Conservation (phyloP, 2,888 invertebrate species). For the Tryphoninae sp. region DNA sequence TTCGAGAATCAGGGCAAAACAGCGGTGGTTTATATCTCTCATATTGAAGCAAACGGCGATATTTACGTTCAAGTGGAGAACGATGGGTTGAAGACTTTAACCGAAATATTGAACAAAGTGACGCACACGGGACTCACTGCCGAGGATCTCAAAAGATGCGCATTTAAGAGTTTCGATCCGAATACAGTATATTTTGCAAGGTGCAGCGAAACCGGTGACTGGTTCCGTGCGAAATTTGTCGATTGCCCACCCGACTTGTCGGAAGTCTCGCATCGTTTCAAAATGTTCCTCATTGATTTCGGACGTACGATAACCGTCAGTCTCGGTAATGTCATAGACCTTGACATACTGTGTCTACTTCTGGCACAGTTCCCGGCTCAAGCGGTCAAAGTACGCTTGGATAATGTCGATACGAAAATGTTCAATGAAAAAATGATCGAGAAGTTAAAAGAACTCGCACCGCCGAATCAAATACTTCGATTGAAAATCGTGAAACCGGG, state of each 20-base stretch:
- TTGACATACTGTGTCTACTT: constrained; percentile 81
- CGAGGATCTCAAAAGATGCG: constrained; percentile 25
- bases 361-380: constrained; percentile 81
- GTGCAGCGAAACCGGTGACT: constrained; percentile 78
- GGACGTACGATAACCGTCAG: constrained; percentile 81
- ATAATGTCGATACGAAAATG: constrained; percentile 83
- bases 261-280: constrained; percentile 75
- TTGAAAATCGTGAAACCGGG: constrained; percentile 79
- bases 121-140: constrained; percentile 60
- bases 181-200: constrained; percentile 79
- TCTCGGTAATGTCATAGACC: constrained; percentile 78
- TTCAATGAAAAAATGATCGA: constrained; percentile 78
- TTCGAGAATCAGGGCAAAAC: constrained; percentile 72
- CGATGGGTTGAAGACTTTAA: constrained; percentile 75
- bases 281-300: constrained; percentile 83
- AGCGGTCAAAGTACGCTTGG: constrained; percentile 84
- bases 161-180: constrained; percentile 2
- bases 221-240: constrained; percentile 82
- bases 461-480: constrained; percentile 85
- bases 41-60: constrained; percentile 80
- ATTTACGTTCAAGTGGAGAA: constrained; percentile 80
- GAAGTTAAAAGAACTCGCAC: constrained; percentile 80
- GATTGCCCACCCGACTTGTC: constrained; percentile 75
- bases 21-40: constrained; percentile 79
- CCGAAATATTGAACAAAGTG: constrained; percentile 72